A percentile compares a stretch with the other conserved stretches of the same genome.
These are phyloP conservation scores for Lepisosteus oculatus DNA, from an alignment of 2,113 vertebrate species.

Conservation along the genomic window DNA sequence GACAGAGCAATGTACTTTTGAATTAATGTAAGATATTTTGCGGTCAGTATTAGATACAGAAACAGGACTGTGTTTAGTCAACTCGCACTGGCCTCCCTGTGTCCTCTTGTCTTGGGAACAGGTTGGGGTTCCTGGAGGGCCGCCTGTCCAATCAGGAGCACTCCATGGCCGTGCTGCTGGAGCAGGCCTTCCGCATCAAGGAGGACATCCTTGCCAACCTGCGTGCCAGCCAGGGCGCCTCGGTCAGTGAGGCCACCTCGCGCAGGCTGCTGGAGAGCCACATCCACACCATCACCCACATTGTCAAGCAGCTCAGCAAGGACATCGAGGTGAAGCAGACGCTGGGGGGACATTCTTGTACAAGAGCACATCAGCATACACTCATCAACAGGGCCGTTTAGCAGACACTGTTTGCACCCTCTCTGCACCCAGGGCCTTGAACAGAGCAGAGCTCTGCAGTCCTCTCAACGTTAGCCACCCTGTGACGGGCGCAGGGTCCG, in stretches of 20 bases:
- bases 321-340: conserved; percentile 65
- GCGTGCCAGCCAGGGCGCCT: conserved; percentile 46
- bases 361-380: no score
- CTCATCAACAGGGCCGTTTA: no score
- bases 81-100: neutral
- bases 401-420: no score
- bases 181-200: conserved; percentile 74
- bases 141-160: conserved; percentile 60
- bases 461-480: no score
- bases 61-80: no score
- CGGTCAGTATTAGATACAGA: no score
- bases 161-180: conserved; percentile 64
- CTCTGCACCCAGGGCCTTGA: no score
- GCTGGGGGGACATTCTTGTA: neutral
- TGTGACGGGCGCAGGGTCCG: no score
- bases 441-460: no score
- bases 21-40: no score
- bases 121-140: conserved; percentile 47
- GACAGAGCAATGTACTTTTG: no score
- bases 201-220: conserved; percentile 64
- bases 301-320: conserved; percentile 73
- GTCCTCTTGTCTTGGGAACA: conserved; percentile 33
- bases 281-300: conserved; percentile 70
- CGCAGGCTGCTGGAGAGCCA: conserved; percentile 71
- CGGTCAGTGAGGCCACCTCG: conserved; percentile 55